A percentile compares a stretch with the other conserved stretches of the same genome.
phyloP scores from a whole-genome alignment of 53 echinoderm and acorn worm genomes.

The Echinometra lucunter region DNA sequence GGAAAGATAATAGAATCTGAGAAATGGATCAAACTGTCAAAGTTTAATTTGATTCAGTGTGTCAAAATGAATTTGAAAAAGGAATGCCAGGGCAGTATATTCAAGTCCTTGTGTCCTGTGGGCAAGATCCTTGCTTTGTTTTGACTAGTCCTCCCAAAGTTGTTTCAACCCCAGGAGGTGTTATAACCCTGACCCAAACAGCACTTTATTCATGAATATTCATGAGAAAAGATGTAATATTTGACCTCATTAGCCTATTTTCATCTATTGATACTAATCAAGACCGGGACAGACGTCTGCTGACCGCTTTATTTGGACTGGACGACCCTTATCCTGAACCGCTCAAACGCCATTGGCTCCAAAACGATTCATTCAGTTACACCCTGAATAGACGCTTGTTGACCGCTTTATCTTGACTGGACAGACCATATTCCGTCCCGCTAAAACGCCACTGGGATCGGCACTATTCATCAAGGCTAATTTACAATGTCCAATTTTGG shows the following conservation, averaged over 20 bases:
- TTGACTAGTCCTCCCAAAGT: slow-evolving; percentile 12
- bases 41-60: neutral
- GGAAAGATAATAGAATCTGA: neutral
- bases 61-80: neutral
- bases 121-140: neutral
- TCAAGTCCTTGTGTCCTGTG: neutral
- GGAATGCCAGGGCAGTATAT: too few species aligned
- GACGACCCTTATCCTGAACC: neutral
- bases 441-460: neutral
- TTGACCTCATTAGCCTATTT: slow-evolving; percentile 33
- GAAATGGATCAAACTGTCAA: slow-evolving; percentile 10
- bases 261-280: slow-evolving; percentile 37
- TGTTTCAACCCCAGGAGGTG: slow-evolving; percentile 20
- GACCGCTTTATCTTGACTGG: slow-evolving; percentile 24
- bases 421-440: neutral
- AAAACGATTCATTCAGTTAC: neutral
- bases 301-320: neutral
- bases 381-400: neutral
- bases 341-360: neutral
- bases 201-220: slow-evolving; percentile 30
- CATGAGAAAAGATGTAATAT: slow-evolving; percentile 35
- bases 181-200: slow-evolving; percentile 8
- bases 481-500: slow-evolving; percentile 32
- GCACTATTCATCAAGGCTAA: neutral
- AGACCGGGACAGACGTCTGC: neutral